These are phyloP conservation scores for Haliaeetus leucogaster DNA, from an alignment of 2,113 vertebrate species.

Conservation along the genomic window DNA sequence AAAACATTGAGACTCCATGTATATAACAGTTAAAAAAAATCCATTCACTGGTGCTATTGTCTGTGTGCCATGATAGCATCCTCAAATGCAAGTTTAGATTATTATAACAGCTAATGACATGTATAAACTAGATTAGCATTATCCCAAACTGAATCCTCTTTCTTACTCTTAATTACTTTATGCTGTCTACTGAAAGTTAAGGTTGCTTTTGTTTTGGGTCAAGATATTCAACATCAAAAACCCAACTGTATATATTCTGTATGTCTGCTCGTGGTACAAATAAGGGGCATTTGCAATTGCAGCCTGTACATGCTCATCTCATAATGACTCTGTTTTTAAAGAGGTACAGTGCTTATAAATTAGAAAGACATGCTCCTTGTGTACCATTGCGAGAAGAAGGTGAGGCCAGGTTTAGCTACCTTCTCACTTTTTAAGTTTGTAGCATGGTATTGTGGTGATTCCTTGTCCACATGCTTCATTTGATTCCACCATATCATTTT, in stretches of 20 bases:
- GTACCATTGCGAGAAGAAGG: neutral
- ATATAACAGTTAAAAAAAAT: neutral
- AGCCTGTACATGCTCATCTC: neutral
- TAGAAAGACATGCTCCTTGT: neutral
- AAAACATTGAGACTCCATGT: neutral
- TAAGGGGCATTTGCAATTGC: neutral
- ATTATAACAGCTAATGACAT: neutral
- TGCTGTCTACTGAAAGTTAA: neutral
- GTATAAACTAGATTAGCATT: neutral
- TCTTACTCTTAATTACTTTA: neutral
- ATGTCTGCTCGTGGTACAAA: neutral
- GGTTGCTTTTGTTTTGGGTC: neutral
- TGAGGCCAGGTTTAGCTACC: neutral
- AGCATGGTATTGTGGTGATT: neutral
- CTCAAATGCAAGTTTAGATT: neutral
- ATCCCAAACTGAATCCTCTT: neutral
- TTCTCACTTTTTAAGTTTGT: neutral
- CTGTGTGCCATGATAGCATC: neutral
- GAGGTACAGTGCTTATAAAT: neutral
- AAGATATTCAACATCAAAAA: neutral
- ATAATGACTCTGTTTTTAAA: neutral
- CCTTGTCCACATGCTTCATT: neutral
- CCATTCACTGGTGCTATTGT: neutral
- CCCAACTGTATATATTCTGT: neutral
- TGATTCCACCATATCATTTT: neutral